Conservation (phyloP, 2,888 invertebrate genomes). For the Eupelmus urozonus region DNA sequence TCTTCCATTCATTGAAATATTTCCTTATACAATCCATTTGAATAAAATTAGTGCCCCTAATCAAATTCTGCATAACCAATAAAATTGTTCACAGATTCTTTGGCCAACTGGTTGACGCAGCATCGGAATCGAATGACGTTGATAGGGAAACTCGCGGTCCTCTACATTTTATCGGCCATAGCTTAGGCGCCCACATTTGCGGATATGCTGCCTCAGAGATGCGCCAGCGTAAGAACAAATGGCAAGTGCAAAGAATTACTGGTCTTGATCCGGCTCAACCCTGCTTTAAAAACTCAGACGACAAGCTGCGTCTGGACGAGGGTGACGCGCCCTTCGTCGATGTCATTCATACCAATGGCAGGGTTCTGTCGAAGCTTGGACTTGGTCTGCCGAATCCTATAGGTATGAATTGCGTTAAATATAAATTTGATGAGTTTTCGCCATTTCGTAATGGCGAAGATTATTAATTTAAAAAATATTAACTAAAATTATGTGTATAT, state of each 20-base stretch:
- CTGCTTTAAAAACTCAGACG: constrained; percentile 79
- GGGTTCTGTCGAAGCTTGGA: constrained; percentile 79
- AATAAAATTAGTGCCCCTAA: no score
- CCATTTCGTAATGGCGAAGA: no score
- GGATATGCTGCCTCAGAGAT: constrained; percentile 80
- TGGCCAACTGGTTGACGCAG: constrained; percentile 3
- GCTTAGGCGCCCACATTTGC: constrained; percentile 82
- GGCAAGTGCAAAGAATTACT: constrained; percentile 72
- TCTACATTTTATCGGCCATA: constrained; percentile 82
- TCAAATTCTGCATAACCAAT: no score
- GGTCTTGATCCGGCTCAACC: constrained; percentile 84
- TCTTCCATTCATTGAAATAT: no score
- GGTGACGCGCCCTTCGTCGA: constrained; percentile 82
- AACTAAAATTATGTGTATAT: no score
- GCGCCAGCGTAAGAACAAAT: constrained; percentile 73
- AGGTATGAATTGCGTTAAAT: no score
- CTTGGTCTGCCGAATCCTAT: constrained; percentile 80
- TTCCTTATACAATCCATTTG: no score
- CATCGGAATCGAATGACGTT: constrained; percentile 55
- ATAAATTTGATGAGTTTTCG: no score
- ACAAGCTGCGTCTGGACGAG: constrained; percentile 79
- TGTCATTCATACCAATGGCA: constrained; percentile 82
- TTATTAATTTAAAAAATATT: no score
- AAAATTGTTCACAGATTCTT: constrained; percentile 36
- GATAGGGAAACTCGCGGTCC: constrained; percentile 64